phyloP scores from a whole-genome alignment of 64 coral and sea anemone genomes.

The Montipora efflorescens region DNA sequence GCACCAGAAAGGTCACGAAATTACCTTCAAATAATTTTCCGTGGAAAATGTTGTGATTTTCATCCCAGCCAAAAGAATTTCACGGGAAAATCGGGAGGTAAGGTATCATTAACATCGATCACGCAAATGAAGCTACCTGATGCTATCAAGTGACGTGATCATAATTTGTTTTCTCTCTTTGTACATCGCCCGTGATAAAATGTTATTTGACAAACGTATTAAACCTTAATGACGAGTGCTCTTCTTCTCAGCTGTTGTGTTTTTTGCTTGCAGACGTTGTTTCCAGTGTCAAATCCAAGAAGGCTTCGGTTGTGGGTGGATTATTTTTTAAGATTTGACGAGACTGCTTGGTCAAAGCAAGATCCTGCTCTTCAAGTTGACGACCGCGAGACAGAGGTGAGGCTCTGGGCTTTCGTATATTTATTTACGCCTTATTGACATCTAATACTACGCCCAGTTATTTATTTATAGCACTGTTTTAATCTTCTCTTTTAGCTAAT shows the following conservation, averaged over 20 bases:
- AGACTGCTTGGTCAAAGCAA: constrained; percentile 90
- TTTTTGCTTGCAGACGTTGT: constrained; percentile 53
- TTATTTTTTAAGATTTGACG: constrained; percentile 95
- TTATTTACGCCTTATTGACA: no score
- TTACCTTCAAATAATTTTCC: no score
- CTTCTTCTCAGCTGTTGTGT: not conserved
- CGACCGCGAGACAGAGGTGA: constrained; percentile 71
- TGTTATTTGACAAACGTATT: not conserved
- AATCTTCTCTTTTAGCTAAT: not conserved
- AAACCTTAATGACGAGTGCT: not conserved
- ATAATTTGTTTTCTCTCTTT: no score
- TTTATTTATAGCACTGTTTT: not conserved
- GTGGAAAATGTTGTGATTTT: no score
- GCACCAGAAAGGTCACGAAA: no score
- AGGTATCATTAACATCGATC: no score
- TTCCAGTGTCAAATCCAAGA: constrained; percentile 88
- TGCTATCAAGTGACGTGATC: no score
- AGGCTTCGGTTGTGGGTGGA: constrained; percentile 92
- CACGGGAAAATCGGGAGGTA: no score
- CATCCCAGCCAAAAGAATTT: no score
- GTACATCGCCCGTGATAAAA: no score
- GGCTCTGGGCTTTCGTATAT: not conserved
- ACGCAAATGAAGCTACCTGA: no score
- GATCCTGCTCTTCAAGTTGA: constrained; percentile 76
- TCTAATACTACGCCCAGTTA: no score